Evolutionary conservation across 1,140 invertebrate species (phyloP), one percentile per base, ranked within the genome.

Genomic region (Drosophila orosa): DNA sequence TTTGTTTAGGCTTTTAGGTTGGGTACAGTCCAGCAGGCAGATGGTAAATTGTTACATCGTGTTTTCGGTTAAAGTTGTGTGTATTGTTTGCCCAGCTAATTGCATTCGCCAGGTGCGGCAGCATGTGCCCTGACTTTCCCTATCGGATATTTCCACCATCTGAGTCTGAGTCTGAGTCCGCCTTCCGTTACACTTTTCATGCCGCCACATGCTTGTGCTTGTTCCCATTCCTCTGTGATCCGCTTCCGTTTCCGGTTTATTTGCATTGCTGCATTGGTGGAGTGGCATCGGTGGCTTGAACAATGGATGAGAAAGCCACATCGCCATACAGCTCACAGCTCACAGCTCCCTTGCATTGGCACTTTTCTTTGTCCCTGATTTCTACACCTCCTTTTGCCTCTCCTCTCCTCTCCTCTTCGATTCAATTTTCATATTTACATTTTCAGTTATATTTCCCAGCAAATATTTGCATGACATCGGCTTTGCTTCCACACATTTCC

Each of bases 361-460:
- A 35, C 17, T 19, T 37, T 17, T 37, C 9, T 68, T 50, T 75
- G 31, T 67, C 47, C 48, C 50, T 12, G 27, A 48, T 47, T 27
- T 8, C 44, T 24, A 5, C 4, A 25, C 17, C 44, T 47, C 15
- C 25, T 27, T n/a, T n/a, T n/a, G n/a, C 10, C n/a, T 27, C 10
- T 24, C 17, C 60, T 1, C 10, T 3, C 10, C 29, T n/a, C 29
- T 13, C 42, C 22, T 13, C 9, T 13, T 15, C 44, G 27, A 33
- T 79, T 76, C 62, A 80, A 79, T 68, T 76, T 62, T 84, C 62
- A 73, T 84, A 80, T 84, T 84, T 77, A 68, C 72, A 61, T 84
- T 80, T 76, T 67, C 55, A 67, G 80, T 76, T 84, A 84, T 84
- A 84, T 84, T 80, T 73, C 48, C 59, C 52, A 45, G 76, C 58